phyloP scores from a whole-genome alignment of 1,140 invertebrate genomes.

The Trigoniulus corallinus region DNA sequence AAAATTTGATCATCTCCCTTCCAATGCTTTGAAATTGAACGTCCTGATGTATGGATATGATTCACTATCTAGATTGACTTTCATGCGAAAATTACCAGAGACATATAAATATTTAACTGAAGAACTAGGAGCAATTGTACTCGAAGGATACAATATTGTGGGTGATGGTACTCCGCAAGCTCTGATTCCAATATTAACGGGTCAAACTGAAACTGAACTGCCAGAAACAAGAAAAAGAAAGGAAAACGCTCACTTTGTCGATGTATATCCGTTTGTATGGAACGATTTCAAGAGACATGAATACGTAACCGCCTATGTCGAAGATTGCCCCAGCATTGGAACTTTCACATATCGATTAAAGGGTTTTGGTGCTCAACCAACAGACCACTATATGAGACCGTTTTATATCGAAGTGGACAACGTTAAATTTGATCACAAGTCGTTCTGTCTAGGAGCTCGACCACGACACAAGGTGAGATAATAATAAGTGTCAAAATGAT shows the following conservation, averaged over 20 bases:
- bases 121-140: slow-evolving; percentile 43
- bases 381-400: slow-evolving; percentile 76
- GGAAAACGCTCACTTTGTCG: slow-evolving; percentile 44
- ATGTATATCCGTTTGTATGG: slow-evolving; percentile 68
- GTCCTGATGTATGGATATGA: slow-evolving; percentile 83
- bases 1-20: slow-evolving; percentile 25
- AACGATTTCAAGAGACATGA: slow-evolving; percentile 51
- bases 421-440: slow-evolving; percentile 18
- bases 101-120: slow-evolving; percentile 57
- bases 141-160: slow-evolving; percentile 53
- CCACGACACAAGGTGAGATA: slow-evolving; percentile 51
- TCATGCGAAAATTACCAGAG: slow-evolving; percentile 66
- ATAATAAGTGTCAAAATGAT: not conserved
- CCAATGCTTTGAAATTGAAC: slow-evolving; percentile 39
- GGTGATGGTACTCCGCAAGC: slow-evolving; percentile 90
- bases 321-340: slow-evolving; percentile 66
- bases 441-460: slow-evolving; percentile 56
- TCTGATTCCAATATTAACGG: slow-evolving; percentile 75
- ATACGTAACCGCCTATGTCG: slow-evolving; percentile 54
- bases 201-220: slow-evolving; percentile 69
- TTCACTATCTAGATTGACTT: slow-evolving; percentile 70
- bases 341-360: slow-evolving; percentile 82
- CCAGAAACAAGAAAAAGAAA: slow-evolving; percentile 66
- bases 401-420: slow-evolving; percentile 47
- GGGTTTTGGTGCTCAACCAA: slow-evolving; percentile 66